Base-by-base conservation (phyloP, 2,888 invertebrate species). In the Rapana venosa region DNA sequence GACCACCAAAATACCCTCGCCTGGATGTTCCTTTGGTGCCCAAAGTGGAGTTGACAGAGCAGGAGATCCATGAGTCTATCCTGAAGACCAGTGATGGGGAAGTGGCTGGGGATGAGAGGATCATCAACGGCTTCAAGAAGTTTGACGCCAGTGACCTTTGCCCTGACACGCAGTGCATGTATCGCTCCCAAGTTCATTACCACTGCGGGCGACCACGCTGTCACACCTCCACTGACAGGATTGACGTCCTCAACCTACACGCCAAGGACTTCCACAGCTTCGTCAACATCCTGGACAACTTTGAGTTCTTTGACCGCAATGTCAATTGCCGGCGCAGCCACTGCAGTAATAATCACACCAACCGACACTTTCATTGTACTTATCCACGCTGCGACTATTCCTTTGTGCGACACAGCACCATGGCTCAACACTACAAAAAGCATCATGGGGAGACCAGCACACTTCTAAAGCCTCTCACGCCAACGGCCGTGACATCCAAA, bases 1-100 rank as follows among this genome's bases (percentile, higher is more conserved):
- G 99, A 91, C 99, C 99, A n/a, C 99, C 99, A 26, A 99, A 99
- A 96, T 99, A 99, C 96, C 97, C 95, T 1, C 94, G 94, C 90
- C 92, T 92, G 36, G 95, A 95, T 56, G 93, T 95, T 30, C 95
- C 95, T 1, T 90, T 93, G n/a, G 94, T 96, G 17, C 95, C 96
- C 1, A 95, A 95, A 91, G 94, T 95, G 17, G 94, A 95, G 56
- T 91, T 94, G 15, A 92, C 93, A 22, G 93, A 94, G 85, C 92
- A 93, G 66, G 94, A 94, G 89, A 95, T 95, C 20, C 87, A 91
- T 26, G 92, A 93, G 87, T 94, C 94, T 0, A 91, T 92, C 15
- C 88, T 70, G 20, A 91, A 30, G 86, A 87, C 88, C 70, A 92
- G 87, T 35, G 35, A 47, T 0, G n/a, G 22, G 11, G 74, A 61